Conservation (phyloP, 2,113 vertebrate genomes). For the Fukomys damarensis region DNA sequence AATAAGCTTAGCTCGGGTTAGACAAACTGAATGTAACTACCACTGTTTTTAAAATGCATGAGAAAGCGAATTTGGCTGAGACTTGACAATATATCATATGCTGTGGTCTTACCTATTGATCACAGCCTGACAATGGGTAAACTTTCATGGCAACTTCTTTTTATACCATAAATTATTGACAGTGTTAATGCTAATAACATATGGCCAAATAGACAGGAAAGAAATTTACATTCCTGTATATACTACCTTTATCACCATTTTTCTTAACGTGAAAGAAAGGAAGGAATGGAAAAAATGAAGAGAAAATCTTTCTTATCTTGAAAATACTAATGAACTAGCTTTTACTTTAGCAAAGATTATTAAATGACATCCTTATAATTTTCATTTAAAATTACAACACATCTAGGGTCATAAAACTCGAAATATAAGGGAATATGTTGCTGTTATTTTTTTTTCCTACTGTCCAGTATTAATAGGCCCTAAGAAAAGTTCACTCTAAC, state of each 20-base stretch:
- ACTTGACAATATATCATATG: slow-evolving; percentile 68
- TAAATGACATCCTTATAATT: slow-evolving; percentile 3
- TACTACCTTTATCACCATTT: slow-evolving; percentile 26
- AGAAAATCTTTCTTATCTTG: neutral
- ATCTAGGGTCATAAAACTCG: neutral
- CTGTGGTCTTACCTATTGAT: slow-evolving; percentile 64
- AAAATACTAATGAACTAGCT: slow-evolving; percentile 27
- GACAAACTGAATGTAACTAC: slow-evolving; percentile 75
- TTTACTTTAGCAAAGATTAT: neutral
- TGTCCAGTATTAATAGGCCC: neutral
- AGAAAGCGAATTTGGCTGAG: slow-evolving; percentile 70
- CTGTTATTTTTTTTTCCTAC: neutral
- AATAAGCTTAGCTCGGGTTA: slow-evolving; percentile 57
- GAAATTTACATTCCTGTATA: slow-evolving; percentile 64
- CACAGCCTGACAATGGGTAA: slow-evolving; percentile 49
- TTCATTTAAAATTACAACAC: neutral
- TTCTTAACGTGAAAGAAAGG: neutral
- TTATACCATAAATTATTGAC: slow-evolving; percentile 77
- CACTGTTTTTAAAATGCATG: slow-evolving; percentile 13
- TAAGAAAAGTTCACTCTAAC: neutral
- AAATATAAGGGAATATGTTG: neutral
- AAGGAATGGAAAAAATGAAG: too few relatives aligned
- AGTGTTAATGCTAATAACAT: slow-evolving; percentile 70
- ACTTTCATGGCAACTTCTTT: slow-evolving; percentile 62
- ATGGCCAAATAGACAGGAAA: slow-evolving; percentile 66